These are phyloP conservation scores for Battus philenor DNA, from an alignment of 1,140 invertebrate species.

Conservation along the genomic window DNA sequence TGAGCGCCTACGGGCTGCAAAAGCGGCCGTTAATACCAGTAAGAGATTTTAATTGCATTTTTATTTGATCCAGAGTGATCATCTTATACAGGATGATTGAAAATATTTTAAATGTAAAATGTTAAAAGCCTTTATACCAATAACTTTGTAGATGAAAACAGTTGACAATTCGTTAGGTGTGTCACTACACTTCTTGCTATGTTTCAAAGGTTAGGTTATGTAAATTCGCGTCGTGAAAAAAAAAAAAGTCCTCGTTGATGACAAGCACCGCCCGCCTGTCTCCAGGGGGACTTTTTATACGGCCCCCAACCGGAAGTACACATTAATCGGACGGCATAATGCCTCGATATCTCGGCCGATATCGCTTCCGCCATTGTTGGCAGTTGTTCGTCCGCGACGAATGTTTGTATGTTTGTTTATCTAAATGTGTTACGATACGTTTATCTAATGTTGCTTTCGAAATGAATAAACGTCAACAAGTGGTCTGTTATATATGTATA, in stretches of 20 bases:
- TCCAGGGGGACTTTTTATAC: conserved; percentile 12
- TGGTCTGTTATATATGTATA: no score
- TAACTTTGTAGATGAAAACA: no score
- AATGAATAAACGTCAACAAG: no score
- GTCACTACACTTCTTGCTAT: conserved; percentile 26
- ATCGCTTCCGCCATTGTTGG: conserved; percentile 10
- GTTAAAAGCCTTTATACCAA: no score
- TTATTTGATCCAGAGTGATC: no score
- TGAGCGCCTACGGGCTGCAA: no score
- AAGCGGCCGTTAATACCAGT: no score
- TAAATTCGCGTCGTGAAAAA: conserved; percentile 44
- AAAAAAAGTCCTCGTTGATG: conserved; percentile 33
- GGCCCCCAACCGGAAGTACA: conserved; percentile 18
- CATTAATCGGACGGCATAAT: conserved; percentile 14
- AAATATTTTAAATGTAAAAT: no score
- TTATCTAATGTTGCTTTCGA: neutral
- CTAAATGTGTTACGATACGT: neutral
- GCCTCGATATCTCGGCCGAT: conserved; percentile 1
- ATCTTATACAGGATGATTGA: no score
- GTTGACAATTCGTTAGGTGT: no score
- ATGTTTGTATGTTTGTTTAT: conserved; percentile 5
- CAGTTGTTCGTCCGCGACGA: neutral
- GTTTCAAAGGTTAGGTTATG: conserved; percentile 37
- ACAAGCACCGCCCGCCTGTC: conserved; percentile 11
- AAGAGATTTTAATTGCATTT: no score